Conservation (phyloP, 2,888 invertebrate species). For the Drosophila fulvimacula region DNA sequence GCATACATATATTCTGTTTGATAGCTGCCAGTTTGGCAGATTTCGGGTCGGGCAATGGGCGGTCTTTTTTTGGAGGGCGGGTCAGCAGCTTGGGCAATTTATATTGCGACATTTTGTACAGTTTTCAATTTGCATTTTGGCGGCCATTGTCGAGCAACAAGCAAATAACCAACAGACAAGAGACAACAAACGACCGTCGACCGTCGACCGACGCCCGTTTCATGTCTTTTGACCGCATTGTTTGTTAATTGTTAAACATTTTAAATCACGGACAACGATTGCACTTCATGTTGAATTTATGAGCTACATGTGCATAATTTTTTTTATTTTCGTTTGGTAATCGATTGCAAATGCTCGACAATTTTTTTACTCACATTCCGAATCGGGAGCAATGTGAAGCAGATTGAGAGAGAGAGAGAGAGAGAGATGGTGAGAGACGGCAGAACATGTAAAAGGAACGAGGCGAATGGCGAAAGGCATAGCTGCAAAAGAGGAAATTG, state of each 20-base stretch:
- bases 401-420: no score
- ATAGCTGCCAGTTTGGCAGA: constrained; percentile 1
- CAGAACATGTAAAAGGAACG: background rate
- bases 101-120: constrained; percentile 50
- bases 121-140: constrained; percentile 67
- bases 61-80: background rate
- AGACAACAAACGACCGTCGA: constrained; percentile 47
- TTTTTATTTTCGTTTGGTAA: constrained; percentile 18
- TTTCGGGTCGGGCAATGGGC: background rate
- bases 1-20: constrained; percentile 22
- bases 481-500: constrained; percentile 10
- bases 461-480: background rate
- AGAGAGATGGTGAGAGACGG: no score
- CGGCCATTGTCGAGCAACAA: constrained; percentile 32
- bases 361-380: constrained; percentile 10
- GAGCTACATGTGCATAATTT: constrained; percentile 19
- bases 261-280: constrained; percentile 68
- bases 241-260: constrained; percentile 76
- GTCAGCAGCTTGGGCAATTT: constrained; percentile 43
- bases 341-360: constrained; percentile 14
- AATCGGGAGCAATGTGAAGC: background rate
- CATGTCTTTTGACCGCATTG: constrained; percentile 75
- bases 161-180: constrained; percentile 8
- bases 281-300: constrained; percentile 46
- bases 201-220: constrained; percentile 54